Evolutionary conservation across 2,888 invertebrate genomes (phyloP), one percentile per base, ranked within the genome.

Genomic region (Epistrophe grossulariae): DNA sequence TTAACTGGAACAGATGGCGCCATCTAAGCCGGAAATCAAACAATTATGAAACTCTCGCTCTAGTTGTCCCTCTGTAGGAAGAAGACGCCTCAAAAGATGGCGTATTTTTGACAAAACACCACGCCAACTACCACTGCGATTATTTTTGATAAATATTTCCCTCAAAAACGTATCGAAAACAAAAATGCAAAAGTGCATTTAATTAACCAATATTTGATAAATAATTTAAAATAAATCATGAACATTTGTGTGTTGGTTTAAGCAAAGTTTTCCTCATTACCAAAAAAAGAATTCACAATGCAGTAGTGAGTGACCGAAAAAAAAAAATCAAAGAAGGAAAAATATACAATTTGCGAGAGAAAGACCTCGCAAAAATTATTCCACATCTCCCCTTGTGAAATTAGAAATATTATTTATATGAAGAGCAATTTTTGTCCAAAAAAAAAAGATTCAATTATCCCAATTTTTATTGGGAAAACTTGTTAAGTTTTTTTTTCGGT

Each of bases 11-110:
- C 62, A 31, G 7, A 72, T 82, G 48, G 72, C 89, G 89, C 89
- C 90, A 90, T 90, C 90, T 89, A 88, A 88, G 88, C 88, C 89
- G 90, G 89, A 89, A 89, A 89, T 79, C 73, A 73, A 74, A 80
- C 60, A 88, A 81, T 84, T 89, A 89, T 71, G 88, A 88, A 89
- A 87, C 83, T 84, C 60, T 55, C 24, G 15, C 24, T 40, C 28
- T 24, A 68, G 68, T 81, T 76, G 59, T 60, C 52, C 62, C 70
- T 40, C 24, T 55, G 38, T 88, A 87, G 88, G 83, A 88, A 82
- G 87, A 88, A 89, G 91, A 91, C 91, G 90, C 90, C 90, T 90
- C 90, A 91, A 90, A 91, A 91, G 91, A 91, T 91, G 91, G 91
- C 91, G 91, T 90, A 90, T 89, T 89, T 89, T 89, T 89, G 89